Evolutionary conservation across 2,113 vertebrate genomes (phyloP).

Genomic region (Dendrocopos noguchii): DNA sequence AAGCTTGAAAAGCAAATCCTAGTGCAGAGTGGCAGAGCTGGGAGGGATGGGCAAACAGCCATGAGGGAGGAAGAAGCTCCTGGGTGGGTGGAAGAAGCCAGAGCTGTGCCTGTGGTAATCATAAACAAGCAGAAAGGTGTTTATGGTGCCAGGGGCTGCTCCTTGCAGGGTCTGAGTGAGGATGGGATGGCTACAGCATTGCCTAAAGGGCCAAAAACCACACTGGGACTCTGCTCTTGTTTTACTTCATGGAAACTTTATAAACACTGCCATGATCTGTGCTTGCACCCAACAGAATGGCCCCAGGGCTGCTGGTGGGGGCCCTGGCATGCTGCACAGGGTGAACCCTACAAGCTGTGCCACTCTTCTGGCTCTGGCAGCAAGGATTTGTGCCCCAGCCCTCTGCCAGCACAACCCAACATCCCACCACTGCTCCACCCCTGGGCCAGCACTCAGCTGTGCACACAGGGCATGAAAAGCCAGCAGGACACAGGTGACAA

Average conservation of each 20-base stretch:
- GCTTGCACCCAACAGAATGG: neutral
- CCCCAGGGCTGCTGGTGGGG: rapidly evolving
- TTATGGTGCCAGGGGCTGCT: neutral
- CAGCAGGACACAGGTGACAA: neutral
- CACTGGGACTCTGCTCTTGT: neutral
- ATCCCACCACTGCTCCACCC: rapidly evolving
- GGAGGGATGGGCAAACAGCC: neutral
- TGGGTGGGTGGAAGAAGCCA: rapidly evolving
- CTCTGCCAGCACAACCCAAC: neutral
- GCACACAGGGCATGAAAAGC: neutral
- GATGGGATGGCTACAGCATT: rapidly evolving
- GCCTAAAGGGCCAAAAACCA: neutral
- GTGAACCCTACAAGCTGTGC: rapidly evolving
- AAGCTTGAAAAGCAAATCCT: neutral
- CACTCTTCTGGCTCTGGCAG: neutral
- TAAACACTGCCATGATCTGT: neutral
- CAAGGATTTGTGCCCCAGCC: neutral
- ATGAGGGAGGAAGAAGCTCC: neutral
- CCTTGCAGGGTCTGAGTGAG: neutral
- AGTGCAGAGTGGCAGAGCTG: neutral
- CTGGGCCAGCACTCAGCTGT: neutral
- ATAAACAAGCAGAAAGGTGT: neutral
- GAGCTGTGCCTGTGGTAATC: neutral
- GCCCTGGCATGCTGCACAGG: neutral
- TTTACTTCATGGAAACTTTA: slow-evolving; percentile 39